These are phyloP conservation scores for Heterohyrax brucei DNA, from an alignment of 2,797 vertebrate genomes.

Conservation along the genomic window DNA sequence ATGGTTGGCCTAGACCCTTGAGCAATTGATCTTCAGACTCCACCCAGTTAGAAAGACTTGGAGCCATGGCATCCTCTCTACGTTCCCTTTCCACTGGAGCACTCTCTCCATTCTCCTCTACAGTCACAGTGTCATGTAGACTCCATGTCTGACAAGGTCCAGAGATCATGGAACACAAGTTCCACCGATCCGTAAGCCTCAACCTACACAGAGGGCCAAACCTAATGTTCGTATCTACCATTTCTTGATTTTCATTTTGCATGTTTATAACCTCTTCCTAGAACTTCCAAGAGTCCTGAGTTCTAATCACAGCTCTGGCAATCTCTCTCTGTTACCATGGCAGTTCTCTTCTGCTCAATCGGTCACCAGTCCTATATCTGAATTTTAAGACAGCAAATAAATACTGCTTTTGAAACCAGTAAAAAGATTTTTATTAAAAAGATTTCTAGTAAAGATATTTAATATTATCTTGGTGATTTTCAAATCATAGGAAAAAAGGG, in stretches of 20 bases:
- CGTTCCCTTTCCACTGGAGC: no score
- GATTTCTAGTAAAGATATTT: conserved; percentile 19
- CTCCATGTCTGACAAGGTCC: neutral
- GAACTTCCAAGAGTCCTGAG: neutral
- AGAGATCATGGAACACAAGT: neutral
- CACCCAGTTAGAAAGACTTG: neutral
- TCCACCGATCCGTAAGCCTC: neutral
- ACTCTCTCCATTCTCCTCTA: neutral
- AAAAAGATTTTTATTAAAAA: neutral
- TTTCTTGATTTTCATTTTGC: neutral
- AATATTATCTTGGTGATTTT: neutral
- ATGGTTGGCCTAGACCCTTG: neutral
- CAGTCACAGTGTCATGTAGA: fast-evolving
- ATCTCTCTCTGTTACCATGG: no score
- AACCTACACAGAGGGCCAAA: no score
- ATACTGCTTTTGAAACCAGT: conserved; percentile 38
- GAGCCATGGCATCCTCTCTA: neutral
- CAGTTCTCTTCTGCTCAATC: neutral
- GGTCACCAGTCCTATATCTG: neutral
- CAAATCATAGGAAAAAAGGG: neutral
- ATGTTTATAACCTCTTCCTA: neutral
- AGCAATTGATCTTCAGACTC: neutral
- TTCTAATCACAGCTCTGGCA: neutral
- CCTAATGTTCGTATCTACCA: no score
- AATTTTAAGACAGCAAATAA: conserved; percentile 61